Evolutionary conservation across 1,140 invertebrate genomes (phyloP).

Genomic region (Drosophila ercepeae): DNA sequence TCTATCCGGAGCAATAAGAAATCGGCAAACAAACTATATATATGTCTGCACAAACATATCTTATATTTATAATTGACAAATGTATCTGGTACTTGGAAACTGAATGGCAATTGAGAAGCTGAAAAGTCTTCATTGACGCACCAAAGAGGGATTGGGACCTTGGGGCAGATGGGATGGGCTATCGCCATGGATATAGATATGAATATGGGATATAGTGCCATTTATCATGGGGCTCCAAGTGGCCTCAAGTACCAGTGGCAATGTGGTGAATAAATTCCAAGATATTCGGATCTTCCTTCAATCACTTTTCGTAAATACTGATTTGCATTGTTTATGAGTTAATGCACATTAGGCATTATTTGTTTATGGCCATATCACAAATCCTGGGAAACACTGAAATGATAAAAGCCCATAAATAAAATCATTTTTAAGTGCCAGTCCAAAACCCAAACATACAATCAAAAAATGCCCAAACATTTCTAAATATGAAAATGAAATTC

Average conservation of each 20-base stretch:
- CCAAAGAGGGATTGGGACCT: slow-evolving; percentile 20
- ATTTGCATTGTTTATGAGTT: slow-evolving; percentile 69
- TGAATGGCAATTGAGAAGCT: slow-evolving; percentile 33
- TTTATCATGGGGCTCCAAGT: slow-evolving; percentile 39
- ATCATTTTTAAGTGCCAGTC: slow-evolving; percentile 58
- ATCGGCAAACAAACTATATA: not conserved
- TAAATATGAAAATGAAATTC: slow-evolving; percentile 22
- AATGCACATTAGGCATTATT: slow-evolving; percentile 67
- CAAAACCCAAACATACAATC: slow-evolving; percentile 40
- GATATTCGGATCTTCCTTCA: slow-evolving; percentile 37
- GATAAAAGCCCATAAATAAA: slow-evolving; percentile 76
- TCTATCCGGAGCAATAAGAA: slow-evolving; percentile 47
- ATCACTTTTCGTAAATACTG: slow-evolving; percentile 70
- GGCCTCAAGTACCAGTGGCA: slow-evolving; percentile 52
- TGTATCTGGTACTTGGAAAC: slow-evolving; percentile 31
- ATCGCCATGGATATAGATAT: not conserved
- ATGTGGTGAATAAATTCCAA: slow-evolving; percentile 56
- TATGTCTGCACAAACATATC: not conserved
- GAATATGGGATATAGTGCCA: slow-evolving; percentile 29
- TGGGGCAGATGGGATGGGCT: slow-evolving; percentile 13
- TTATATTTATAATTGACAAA: slow-evolving; percentile 53
- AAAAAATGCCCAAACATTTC: slow-evolving; percentile 21
- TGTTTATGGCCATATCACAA: slow-evolving; percentile 66
- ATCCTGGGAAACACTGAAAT: slow-evolving; percentile 35
- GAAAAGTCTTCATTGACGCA: slow-evolving; percentile 52